Conservation (phyloP, 35 echinoderm and acorn worm species). For the Acanthaster planci region DNA sequence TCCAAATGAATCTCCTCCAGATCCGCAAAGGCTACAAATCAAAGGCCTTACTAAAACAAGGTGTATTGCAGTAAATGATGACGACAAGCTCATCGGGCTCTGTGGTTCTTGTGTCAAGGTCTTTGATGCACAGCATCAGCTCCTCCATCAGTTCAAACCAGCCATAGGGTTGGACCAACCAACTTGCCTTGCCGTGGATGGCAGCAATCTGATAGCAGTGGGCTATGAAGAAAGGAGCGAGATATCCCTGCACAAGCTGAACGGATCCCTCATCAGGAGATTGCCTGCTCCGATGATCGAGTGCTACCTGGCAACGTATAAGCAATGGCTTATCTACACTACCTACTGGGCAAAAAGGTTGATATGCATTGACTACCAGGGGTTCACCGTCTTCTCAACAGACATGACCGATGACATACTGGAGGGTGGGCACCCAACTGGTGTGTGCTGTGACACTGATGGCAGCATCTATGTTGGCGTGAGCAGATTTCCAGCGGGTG, state of each 20-base stretch:
- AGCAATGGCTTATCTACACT: neutral
- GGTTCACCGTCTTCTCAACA: neutral
- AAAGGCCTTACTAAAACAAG: too few species aligned
- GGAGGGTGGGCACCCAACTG: too few species aligned
- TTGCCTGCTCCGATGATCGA: neutral
- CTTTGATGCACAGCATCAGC: too few species aligned
- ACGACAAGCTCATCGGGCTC: too few species aligned
- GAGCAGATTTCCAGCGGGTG: neutral
- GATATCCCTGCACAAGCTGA: neutral
- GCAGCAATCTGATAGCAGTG: too few species aligned
- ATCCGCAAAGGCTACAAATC: too few species aligned
- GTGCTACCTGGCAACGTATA: neutral
- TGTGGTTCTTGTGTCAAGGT: too few species aligned
- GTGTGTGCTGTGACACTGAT: neutral
- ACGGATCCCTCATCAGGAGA: neutral
- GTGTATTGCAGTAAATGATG: too few species aligned
- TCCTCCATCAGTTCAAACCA: too few species aligned
- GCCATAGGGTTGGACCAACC: too few species aligned
- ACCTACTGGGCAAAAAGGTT: neutral
- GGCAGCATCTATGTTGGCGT: slow-evolving; percentile 2
- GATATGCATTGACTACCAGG: neutral
- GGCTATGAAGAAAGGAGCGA: neutral
- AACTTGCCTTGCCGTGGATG: too few species aligned
- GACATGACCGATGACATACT: neutral
- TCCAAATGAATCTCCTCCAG: too few species aligned